Evolutionary conservation across 1,140 invertebrate genomes (phyloP), one percentile per base, ranked within the genome.

Genomic region (Diabrotica undecimpunctata): DNA sequence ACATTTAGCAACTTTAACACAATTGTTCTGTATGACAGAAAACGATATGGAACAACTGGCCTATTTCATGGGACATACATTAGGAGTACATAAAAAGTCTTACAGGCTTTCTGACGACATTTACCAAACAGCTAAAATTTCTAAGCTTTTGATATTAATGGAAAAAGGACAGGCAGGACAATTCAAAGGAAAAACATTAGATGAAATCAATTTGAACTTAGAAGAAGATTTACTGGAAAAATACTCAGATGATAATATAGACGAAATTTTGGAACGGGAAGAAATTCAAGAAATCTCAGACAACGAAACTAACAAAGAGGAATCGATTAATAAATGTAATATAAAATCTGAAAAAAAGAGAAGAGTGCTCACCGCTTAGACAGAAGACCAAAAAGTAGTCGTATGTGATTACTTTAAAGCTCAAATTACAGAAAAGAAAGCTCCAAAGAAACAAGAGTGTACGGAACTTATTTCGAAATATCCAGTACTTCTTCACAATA

Each of bases 1-100:
- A 69, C 72, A 77, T 71, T 68, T 77, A 56, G 75, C 75, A 5
- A 77, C 77, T 0, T 61, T 77, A 52, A 61, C 71, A 7, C 77
- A 78, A 68, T 54, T 78, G 12, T 74, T 77, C 52, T 71, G 25
- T 64, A 70, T 77, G 67, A 53, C 63, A 36, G 71, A 76, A 65
- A 64, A 64, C 50, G 74, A 77, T 12, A 53, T 75, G 8, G 74
- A 76, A 25, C 25, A 51, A 66, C 70, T 51, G 75, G 75, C 54
- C 75, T 74, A 71, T 46, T 46, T 46, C 11, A 46, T 46, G 75
- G 66, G 11, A 65, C 66, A 52, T 62, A 53, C 25, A 41, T 25
- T 37, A 37, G 51, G 39, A 38, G 46, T 62, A 35, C 67, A 71
- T 61, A 66, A 52, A 38, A 60, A 41, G 25, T 53, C 39, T 46